phyloP scores from a whole-genome alignment of 1,140 invertebrate species.

The Pissodes strobi region DNA sequence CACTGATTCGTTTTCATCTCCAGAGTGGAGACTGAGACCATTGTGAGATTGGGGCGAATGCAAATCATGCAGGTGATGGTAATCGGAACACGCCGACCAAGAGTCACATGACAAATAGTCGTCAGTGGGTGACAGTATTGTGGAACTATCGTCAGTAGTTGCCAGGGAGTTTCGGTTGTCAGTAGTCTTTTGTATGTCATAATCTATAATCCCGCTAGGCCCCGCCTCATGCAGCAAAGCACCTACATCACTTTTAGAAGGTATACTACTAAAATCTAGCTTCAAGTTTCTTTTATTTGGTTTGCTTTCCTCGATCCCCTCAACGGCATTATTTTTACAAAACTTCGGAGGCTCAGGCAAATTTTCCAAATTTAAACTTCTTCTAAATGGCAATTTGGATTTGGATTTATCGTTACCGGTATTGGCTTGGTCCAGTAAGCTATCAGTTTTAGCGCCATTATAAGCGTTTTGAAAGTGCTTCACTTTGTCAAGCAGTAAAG shows the following conservation, averaged over 20 bases:
- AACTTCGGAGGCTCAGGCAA: slow-evolving; percentile 37
- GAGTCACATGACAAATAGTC: slow-evolving; percentile 69
- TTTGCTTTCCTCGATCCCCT: slow-evolving; percentile 23
- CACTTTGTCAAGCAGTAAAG: slow-evolving; percentile 42
- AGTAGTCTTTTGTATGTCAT: slow-evolving; percentile 36
- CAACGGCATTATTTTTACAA: slow-evolving; percentile 20
- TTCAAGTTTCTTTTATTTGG: slow-evolving; percentile 63
- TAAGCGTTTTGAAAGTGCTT: slow-evolving; percentile 39
- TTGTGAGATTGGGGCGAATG: slow-evolving; percentile 62
- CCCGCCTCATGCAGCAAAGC: slow-evolving; percentile 56
- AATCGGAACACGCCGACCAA: slow-evolving; percentile 70
- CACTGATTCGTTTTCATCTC: slow-evolving; percentile 60
- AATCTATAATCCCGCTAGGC: not conserved
- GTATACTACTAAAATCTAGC: slow-evolving; percentile 69
- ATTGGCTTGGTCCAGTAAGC: slow-evolving; percentile 10
- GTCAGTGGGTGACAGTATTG: slow-evolving; percentile 64
- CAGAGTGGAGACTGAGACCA: slow-evolving; percentile 51
- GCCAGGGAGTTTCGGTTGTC: slow-evolving; percentile 56
- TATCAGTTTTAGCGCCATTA: slow-evolving; percentile 37
- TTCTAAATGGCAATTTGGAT: slow-evolving; percentile 50
- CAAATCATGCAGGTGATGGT: slow-evolving; percentile 48
- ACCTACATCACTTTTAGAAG: slow-evolving; percentile 58
- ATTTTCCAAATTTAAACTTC: slow-evolving; percentile 49
- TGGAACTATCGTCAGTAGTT: slow-evolving; percentile 53
- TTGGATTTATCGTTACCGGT: slow-evolving; percentile 40